A percentile compares a stretch with the other conserved stretches of the same genome.
These are phyloP conservation scores for Pimpla rufipes DNA, from an alignment of 2,888 invertebrate genomes.

Conservation along the genomic window DNA sequence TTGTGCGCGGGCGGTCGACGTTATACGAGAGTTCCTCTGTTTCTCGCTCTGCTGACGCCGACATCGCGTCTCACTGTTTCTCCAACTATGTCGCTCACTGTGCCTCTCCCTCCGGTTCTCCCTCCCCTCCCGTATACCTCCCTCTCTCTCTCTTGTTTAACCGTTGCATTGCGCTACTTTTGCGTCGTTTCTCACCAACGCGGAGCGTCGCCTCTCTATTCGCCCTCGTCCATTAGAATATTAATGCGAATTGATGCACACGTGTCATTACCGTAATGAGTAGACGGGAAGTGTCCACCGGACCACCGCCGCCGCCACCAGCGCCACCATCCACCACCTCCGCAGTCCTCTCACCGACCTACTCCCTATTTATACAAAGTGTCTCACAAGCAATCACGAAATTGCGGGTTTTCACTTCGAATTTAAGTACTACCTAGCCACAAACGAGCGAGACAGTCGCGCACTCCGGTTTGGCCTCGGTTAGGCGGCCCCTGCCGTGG, in stretches of 20 bases:
- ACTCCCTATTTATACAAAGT: conserved; percentile 77
- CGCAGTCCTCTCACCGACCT: conserved; percentile 18
- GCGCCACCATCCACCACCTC: background rate
- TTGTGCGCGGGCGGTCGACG: conserved; percentile 71
- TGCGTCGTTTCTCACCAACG: conserved; percentile 3
- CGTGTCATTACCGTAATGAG: conserved; percentile 85
- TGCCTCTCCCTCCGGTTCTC: conserved; percentile 46
- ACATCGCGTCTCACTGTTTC: conserved; percentile 40
- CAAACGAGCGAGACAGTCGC: conserved; percentile 28
- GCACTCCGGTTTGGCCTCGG: conserved; percentile 40
- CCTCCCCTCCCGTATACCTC: conserved; percentile 52
- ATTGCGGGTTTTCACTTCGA: conserved; percentile 78
- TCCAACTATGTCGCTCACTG: conserved; percentile 33
- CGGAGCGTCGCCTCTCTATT: conserved; percentile 37
- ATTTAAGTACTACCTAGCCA: conserved; percentile 61
- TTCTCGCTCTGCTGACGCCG: conserved; percentile 22
- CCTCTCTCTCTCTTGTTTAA: conserved; percentile 54
- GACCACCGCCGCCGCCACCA: conserved; percentile 7
- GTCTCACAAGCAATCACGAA: conserved; percentile 84
- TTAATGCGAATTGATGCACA: conserved; percentile 85
- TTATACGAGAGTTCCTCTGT: conserved; percentile 49
- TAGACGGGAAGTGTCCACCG: conserved; percentile 80
- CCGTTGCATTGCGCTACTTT: conserved; percentile 30
- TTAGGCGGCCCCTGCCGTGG: too few species aligned
- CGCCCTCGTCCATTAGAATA: conserved; percentile 83